Conservation (phyloP, 35 echinoderm and acorn worm species). For the Apostichopus californicus region DNA sequence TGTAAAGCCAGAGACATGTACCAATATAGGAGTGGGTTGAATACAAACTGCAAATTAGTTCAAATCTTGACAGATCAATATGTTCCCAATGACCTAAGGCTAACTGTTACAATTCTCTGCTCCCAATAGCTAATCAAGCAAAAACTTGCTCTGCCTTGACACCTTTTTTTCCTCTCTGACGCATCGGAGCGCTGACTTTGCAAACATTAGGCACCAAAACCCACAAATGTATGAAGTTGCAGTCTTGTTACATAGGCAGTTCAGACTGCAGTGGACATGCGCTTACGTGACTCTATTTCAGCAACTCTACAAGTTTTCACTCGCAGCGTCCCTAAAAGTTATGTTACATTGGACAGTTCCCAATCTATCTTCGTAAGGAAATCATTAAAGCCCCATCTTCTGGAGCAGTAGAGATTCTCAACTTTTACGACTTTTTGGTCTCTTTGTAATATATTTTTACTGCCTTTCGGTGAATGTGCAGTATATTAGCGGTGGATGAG, state of each 20-base stretch:
- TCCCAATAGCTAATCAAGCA: conserved; percentile 26
- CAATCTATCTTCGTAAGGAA: background rate
- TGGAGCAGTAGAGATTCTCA: background rate
- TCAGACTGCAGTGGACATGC: too few species aligned
- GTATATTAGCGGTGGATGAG: background rate
- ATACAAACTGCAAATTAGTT: background rate
- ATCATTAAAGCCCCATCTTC: background rate
- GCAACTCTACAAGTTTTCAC: background rate
- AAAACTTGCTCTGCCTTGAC: conserved; percentile 16
- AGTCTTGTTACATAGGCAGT: too few species aligned
- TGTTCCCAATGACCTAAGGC: conserved; percentile 15
- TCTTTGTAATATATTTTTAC: background rate
- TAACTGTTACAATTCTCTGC: conserved; percentile 38
- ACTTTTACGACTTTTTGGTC: background rate
- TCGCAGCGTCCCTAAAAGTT: background rate
- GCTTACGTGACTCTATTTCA: too few species aligned
- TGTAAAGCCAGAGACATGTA: background rate
- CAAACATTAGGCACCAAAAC: too few species aligned
- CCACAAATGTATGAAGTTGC: too few species aligned
- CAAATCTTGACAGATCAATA: background rate
- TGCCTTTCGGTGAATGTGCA: background rate
- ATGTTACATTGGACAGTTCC: background rate
- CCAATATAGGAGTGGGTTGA: background rate
- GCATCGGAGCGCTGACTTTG: background rate
- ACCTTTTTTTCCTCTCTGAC: background rate